Evolutionary conservation across 2,888 invertebrate genomes (phyloP), one percentile per base, ranked within the genome.

Genomic region (Lepeophtheirus nordmannii): DNA sequence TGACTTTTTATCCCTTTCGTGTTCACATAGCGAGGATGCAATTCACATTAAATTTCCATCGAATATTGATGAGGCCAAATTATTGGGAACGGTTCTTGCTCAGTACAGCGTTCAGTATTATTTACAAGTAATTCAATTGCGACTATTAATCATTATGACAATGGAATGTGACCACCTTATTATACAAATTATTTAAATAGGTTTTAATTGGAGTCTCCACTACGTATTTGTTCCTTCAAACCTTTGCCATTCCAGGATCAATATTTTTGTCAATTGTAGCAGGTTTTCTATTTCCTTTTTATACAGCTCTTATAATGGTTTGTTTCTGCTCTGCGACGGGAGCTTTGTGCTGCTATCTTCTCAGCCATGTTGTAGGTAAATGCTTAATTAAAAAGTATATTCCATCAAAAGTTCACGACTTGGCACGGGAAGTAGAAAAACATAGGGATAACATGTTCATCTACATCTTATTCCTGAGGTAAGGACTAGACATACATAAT

Each of bases 201-300:
- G 97, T 98, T 67, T 80, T 97, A 75, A 80, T 83, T 71, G 94
- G 89, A 72, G 86, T 94, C 69, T 87, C 90, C 72, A 78, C 89
- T 71, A 85, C 87, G 14, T 98, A 97, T 76, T 87, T 98, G 76
- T 97, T 97, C 94, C 96, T 98, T 74, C 98, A 98, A 83, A 92
- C 97, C 69, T 98, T 98, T 80, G 97, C 97, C 73, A 98, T 98
- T 79, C 98, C 98, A 69, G 98, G 98, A 70, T 97, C 97, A 17
- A 85, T 98, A 74, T 98, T 97, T 75, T 80, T 98, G 66, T 97
- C 96, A 69, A 93, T 98, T 72, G 80, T 98, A 65, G 91, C 93
- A 20, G 98, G 98, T 69, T 98, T 94, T 76, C 79, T 98, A 56
- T 98, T 96, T 75, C 88, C 91, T 68, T 97, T 97, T 77, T 84